phyloP scores from a whole-genome alignment of 1,140 invertebrate genomes.

The Drosophila mayri region DNA sequence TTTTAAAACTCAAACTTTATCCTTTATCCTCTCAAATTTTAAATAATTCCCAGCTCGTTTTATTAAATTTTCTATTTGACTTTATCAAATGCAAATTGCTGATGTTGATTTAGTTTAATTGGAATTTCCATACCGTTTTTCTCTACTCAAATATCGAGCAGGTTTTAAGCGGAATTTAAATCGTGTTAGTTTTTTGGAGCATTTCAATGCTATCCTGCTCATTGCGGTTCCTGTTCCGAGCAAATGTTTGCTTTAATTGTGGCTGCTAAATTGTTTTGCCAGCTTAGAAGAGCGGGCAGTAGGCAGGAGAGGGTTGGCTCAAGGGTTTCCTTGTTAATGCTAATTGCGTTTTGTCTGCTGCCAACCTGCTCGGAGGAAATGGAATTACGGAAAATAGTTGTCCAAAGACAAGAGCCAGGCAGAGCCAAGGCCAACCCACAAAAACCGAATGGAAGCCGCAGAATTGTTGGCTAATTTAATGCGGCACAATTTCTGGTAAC shows the following conservation, averaged over 20 bases:
- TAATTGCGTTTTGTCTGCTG: constrained; percentile 70
- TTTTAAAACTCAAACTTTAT: not conserved
- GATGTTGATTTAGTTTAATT: constrained; percentile 69
- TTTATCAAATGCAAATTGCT: constrained; percentile 25
- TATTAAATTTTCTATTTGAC: constrained; percentile 23
- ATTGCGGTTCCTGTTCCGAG: constrained; percentile 22
- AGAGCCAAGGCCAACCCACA: constrained; percentile 36
- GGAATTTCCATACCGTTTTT: constrained; percentile 35
- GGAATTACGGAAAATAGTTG: constrained; percentile 62
- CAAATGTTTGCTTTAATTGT: constrained; percentile 60
- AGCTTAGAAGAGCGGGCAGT: not conserved
- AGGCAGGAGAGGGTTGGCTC: constrained; percentile 9
- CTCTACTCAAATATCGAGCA: constrained; percentile 16
- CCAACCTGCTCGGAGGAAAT: constrained; percentile 50
- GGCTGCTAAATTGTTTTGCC: constrained; percentile 33
- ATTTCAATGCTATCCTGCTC: constrained; percentile 16
- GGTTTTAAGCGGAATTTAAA: constrained; percentile 28
- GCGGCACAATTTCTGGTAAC: constrained; percentile 30
- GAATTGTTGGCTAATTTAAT: constrained; percentile 50
- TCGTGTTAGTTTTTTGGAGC: constrained; percentile 33
- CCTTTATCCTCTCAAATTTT: not conserved
- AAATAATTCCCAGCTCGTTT: constrained; percentile 1
- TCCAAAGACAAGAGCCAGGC: constrained; percentile 37
- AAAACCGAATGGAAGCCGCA: constrained; percentile 43
- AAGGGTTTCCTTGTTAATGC: constrained; percentile 58